A percentile compares a stretch with the other conserved stretches of the same genome.
These are phyloP conservation scores for Papilio elwesi DNA, from an alignment of 2,888 invertebrate species.

Conservation along the genomic window DNA sequence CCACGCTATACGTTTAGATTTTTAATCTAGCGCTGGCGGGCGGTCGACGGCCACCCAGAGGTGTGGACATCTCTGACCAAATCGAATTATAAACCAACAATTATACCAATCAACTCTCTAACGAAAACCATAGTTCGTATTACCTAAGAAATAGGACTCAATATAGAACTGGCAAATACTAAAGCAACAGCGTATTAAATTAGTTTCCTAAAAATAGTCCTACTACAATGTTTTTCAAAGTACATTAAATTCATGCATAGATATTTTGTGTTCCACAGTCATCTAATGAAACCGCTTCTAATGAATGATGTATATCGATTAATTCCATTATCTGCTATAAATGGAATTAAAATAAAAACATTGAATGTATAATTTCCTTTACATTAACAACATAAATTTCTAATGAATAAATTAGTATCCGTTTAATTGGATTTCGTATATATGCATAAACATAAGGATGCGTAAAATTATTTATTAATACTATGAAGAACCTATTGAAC, in stretches of 20 bases:
- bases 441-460: not conserved
- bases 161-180: slow-evolving; percentile 42
- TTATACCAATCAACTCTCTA: slow-evolving; percentile 42
- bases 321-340: slow-evolving; percentile 12
- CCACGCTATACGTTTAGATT: slow-evolving; percentile 71
- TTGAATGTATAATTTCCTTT: slow-evolving; percentile 2
- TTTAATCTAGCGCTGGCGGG: slow-evolving; percentile 75
- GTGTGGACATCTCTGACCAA: slow-evolving; percentile 76
- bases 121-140: slow-evolving; percentile 41
- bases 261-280: slow-evolving; percentile 32
- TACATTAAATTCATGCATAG: slow-evolving; percentile 42
- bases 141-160: slow-evolving; percentile 48
- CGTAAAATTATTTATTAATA: not conserved
- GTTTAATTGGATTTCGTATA: slow-evolving; percentile 21
- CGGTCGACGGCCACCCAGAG: slow-evolving; percentile 79
- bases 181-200: slow-evolving; percentile 27
- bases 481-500: not conserved
- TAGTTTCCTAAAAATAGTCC: slow-evolving; percentile 17
- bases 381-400: slow-evolving; percentile 22
- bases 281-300: slow-evolving; percentile 24
- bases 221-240: slow-evolving; percentile 30
- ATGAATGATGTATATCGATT: slow-evolving; percentile 29
- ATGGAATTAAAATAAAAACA: slow-evolving; percentile 23
- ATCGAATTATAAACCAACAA: slow-evolving; percentile 71
- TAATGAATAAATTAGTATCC: slow-evolving; percentile 20